These are phyloP conservation scores for Drosophila subquinaria DNA, from an alignment of 2,888 invertebrate species.

Conservation along the genomic window DNA sequence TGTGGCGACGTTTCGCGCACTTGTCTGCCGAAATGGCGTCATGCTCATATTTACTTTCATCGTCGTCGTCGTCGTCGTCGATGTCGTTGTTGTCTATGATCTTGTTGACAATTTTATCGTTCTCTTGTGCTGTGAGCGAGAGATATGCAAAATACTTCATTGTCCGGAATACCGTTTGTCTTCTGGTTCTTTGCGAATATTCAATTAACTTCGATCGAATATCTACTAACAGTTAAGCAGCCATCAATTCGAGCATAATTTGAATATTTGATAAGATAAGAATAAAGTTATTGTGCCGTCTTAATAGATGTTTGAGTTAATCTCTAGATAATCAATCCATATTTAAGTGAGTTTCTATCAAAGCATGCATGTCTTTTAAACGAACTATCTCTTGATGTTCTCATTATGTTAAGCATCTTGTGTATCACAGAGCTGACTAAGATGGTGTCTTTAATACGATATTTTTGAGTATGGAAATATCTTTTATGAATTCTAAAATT, in stretches of 20 bases:
- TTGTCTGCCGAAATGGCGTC: conserved; percentile 77
- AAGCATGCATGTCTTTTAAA: neutral
- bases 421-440: no score
- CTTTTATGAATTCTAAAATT: no score
- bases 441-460: neutral
- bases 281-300: neutral
- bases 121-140: conserved; percentile 57
- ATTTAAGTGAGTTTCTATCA: neutral
- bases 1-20: conserved; percentile 63
- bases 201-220: conserved; percentile 12
- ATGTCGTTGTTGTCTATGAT: conserved; percentile 69
- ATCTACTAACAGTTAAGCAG: conserved; percentile 3
- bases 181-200: conserved; percentile 17
- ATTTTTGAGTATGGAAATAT: neutral
- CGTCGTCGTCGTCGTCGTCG: conserved; percentile 68
- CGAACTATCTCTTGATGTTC: neutral
- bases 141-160: conserved; percentile 61
- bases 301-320: neutral
- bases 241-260: conserved; percentile 1
- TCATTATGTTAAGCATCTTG: neutral
- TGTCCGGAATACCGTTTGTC: conserved; percentile 67
- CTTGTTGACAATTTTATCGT: conserved; percentile 83
- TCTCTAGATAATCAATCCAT: neutral
- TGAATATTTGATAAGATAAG: conserved; percentile 17
- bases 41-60: conserved; percentile 81